phyloP scores from a whole-genome alignment of 2,888 invertebrate species.

The Mongoloraphidia duomilia region DNA sequence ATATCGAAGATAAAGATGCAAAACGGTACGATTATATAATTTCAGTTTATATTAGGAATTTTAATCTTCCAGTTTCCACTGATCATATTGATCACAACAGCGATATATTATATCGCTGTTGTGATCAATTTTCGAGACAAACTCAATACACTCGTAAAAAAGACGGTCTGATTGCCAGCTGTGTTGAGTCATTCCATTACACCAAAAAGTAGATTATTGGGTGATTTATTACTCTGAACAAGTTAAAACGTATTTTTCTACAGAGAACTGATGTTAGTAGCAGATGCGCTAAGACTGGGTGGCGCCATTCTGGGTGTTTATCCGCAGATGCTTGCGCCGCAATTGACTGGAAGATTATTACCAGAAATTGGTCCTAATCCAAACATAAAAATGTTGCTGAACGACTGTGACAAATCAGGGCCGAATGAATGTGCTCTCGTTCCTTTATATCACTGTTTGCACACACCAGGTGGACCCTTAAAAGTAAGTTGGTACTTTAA shows the following conservation, averaged over 20 bases:
- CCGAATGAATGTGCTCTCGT: constrained; percentile 78
- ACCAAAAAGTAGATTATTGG: too few species aligned
- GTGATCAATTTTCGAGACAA: too few species aligned
- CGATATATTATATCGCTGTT: too few species aligned
- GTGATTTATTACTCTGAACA: too few species aligned
- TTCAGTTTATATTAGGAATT: too few species aligned
- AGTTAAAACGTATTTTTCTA: constrained; percentile 13
- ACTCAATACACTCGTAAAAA: too few species aligned
- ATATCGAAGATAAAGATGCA: constrained; percentile 71
- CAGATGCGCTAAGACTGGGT: constrained; percentile 84
- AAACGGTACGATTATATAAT: constrained; percentile 38
- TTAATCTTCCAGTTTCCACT: too few species aligned
- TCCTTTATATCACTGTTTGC: constrained; percentile 89
- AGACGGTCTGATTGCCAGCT: too few species aligned
- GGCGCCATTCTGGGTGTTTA: constrained; percentile 85
- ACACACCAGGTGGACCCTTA: constrained; percentile 96
- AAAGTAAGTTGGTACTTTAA: constrained; percentile 44
- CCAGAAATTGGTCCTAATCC: constrained; percentile 77
- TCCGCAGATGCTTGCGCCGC: constrained; percentile 92
- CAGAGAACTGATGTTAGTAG: constrained; percentile 81
- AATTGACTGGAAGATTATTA: constrained; percentile 78
- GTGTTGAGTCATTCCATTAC: too few species aligned
- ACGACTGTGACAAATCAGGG: constrained; percentile 84
- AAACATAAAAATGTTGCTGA: constrained; percentile 72
- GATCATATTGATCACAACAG: not conserved